A percentile compares a stretch with the other conserved stretches of the same genome.
Conservation (phyloP, 2,113 vertebrate species). For the Oryctolagus cuniculus region DNA sequence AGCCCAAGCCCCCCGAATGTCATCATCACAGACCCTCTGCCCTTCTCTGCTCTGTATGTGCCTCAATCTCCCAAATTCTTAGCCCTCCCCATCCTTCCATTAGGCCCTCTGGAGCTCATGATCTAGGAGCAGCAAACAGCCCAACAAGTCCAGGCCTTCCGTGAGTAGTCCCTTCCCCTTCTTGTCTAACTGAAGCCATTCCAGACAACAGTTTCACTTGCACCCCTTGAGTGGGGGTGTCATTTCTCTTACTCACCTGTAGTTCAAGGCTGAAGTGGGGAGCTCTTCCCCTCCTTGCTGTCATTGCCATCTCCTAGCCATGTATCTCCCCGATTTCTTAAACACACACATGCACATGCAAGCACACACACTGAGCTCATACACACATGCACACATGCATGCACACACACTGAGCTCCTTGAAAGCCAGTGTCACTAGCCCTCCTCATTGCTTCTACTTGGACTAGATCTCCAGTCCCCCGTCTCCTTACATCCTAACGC, state of each 20-base stretch:
- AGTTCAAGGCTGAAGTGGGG: background rate
- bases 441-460: background rate
- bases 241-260: background rate
- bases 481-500: background rate
- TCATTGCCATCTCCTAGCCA: background rate
- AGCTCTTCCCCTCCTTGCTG: background rate
- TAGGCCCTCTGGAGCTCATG: background rate
- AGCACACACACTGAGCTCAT: background rate
- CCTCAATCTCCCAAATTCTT: background rate
- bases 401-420: background rate
- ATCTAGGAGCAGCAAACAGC: background rate
- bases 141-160: background rate
- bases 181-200: background rate
- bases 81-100: background rate
- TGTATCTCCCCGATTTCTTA: no score
- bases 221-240: no score
- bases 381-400: background rate
- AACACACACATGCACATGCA: background rate
- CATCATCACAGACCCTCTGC: background rate
- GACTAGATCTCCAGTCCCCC: background rate
- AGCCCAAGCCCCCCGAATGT: accelerated
- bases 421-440: background rate
- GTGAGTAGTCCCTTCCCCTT: background rate
- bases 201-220: background rate
- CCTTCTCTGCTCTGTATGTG: background rate